Percentiles rank a stretch among this genome's conserved stretches.
These are phyloP conservation scores for Percopsis transmontana DNA, from an alignment of 2,113 vertebrate species.

Conservation along the genomic window DNA sequence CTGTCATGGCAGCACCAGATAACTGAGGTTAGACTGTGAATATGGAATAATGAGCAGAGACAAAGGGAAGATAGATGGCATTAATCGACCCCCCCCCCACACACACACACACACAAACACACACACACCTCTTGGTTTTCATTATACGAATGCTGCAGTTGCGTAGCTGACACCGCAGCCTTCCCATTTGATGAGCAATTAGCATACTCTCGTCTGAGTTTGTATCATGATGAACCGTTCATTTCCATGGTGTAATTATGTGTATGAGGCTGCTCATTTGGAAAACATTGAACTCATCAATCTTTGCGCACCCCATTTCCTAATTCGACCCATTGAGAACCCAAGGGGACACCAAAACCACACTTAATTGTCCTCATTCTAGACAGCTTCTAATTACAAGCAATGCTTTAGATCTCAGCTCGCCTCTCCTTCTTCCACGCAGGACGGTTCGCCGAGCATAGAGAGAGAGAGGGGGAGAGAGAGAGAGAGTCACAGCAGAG, in stretches of 20 bases:
- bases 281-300: slow-evolving; percentile 81
- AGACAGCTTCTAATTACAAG: slow-evolving; percentile 74
- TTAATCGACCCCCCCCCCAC: slow-evolving; percentile 64
- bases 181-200: slow-evolving; percentile 79
- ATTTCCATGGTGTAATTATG: slow-evolving; percentile 78
- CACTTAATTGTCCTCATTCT: slow-evolving; percentile 77
- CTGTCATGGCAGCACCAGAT: slow-evolving; percentile 39
- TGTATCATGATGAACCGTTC: slow-evolving; percentile 78
- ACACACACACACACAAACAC: background rate
- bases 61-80: slow-evolving; percentile 76
- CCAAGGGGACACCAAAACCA: slow-evolving; percentile 68
- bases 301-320: slow-evolving; percentile 71
- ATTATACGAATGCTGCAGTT: slow-evolving; percentile 58
- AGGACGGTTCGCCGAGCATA: slow-evolving; percentile 34
- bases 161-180: slow-evolving; percentile 68
- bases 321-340: slow-evolving; percentile 71
- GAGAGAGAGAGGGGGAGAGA: slow-evolving; percentile 15
- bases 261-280: slow-evolving; percentile 76
- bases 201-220: slow-evolving; percentile 72
- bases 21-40: slow-evolving; percentile 58
- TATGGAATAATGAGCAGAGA: slow-evolving; percentile 72
- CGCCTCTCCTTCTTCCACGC: slow-evolving; percentile 12
- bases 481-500: background rate
- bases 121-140: slow-evolving; percentile 6
- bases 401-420: slow-evolving; percentile 66